Percentiles rank a stretch among this genome's conserved stretches.
These are phyloP conservation scores for Protonibea diacanthus DNA, from an alignment of 2,797 vertebrate genomes.

Conservation along the genomic window DNA sequence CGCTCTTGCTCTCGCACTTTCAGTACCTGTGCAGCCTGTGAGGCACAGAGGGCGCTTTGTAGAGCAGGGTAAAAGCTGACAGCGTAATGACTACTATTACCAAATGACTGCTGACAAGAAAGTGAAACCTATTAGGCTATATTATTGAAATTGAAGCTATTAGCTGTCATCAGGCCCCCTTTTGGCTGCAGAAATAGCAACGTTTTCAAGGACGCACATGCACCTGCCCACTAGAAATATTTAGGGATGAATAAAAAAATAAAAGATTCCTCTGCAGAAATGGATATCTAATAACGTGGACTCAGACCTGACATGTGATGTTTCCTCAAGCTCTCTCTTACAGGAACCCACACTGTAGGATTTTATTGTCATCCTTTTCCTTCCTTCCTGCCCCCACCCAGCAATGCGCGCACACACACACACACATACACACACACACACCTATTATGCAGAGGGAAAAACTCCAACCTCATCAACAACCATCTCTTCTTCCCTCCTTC, in stretches of 20 bases:
- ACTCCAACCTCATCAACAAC: constrained; percentile 25
- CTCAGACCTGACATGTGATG: background rate
- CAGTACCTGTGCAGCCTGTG: background rate
- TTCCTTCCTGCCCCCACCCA: background rate
- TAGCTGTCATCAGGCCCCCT: constrained; percentile 21
- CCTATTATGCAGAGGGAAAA: background rate
- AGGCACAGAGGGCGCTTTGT: constrained; percentile 4
- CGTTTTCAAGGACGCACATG: constrained; percentile 3
- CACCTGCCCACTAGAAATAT: constrained; percentile 2
- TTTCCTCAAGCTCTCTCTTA: background rate
- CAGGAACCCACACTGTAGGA: background rate
- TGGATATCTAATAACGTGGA: background rate
- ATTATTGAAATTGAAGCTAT: constrained; percentile 65
- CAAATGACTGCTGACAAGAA: constrained; percentile 54
- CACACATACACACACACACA: background rate
- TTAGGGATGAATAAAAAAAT: background rate
- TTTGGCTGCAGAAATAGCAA: constrained; percentile 12
- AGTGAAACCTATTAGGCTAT: constrained; percentile 56
- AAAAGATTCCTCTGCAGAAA: constrained; percentile 1
- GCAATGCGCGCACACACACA: background rate
- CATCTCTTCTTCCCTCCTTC: background rate
- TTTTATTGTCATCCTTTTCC: background rate
- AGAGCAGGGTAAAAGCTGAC: constrained; percentile 36
- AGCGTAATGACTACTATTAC: constrained; percentile 58
- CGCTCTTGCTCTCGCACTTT: background rate